These are phyloP conservation scores for Ischnura elegans DNA, from an alignment of 2,888 invertebrate species.

Conservation along the genomic window DNA sequence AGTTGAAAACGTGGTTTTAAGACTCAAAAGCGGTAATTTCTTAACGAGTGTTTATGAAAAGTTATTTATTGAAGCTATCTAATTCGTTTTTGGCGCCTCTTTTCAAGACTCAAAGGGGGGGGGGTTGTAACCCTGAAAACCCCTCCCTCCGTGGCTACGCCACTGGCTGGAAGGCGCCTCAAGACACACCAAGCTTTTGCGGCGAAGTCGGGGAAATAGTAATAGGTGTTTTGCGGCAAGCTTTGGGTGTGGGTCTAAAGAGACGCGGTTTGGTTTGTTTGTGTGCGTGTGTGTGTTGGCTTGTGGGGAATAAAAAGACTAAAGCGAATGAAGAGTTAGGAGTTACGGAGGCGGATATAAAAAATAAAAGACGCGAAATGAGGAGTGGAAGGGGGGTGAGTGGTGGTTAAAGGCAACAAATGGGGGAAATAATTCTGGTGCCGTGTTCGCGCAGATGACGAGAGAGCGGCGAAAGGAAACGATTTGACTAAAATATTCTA, in stretches of 20 bases:
- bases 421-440: not conserved
- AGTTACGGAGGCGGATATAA: not conserved
- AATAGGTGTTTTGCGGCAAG: slow-evolving; percentile 13
- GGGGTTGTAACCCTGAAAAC: no score
- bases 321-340: not conserved
- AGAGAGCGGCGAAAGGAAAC: not conserved
- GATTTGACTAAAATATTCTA: slow-evolving; percentile 38
- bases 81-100: no score
- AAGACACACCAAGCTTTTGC: not conserved
- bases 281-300: no score
- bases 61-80: no score
- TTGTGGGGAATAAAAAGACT: not conserved
- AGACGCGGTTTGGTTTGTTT: not conserved
- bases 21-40: no score
- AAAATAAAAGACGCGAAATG: not conserved
- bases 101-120: no score
- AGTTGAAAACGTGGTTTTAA: no score
- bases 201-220: not conserved
- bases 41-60: no score
- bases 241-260: not conserved
- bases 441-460: slow-evolving; percentile 38
- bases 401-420: not conserved
- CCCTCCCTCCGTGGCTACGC: no score
- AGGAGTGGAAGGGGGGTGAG: not conserved
- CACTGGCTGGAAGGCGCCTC: not conserved